Evolutionary conservation across 2,888 invertebrate genomes (phyloP), one percentile per base, ranked within the genome.

Genomic region (Eupithecia exiguata): DNA sequence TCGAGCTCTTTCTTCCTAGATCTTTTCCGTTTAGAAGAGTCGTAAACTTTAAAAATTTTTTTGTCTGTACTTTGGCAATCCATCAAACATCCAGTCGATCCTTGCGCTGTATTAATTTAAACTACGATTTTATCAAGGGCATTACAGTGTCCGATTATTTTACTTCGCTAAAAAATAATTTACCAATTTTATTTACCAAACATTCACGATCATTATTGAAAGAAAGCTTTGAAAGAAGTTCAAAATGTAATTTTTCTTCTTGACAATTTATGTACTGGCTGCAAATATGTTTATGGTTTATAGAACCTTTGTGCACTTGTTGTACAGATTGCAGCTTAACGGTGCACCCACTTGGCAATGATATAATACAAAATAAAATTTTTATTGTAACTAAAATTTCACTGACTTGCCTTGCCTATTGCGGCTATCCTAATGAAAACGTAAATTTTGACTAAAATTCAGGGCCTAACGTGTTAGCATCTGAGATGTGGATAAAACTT

Each of bases 51-150:
- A 74, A 89, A 88, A 78, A 93, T 78, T 89, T 92, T 93, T 86
- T 93, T 93, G 87, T 93, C 93, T 84, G 87, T 88, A 78, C 88
- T 69, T 83, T 92, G 89, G 88, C 91, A 89, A 84, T 93, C 94
- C 94, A 94, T 94, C 84, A 82, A 65, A 65, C 63, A n/a, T 36
- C n/a, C 25, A 25, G 63, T 65, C 63, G 63, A 38, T 65, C 10
- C 38, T 5, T 9, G 63, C 36, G 30, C 63, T 65, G 38, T 36
- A 36, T 65, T 65, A 85, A 75, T 74, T 81, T 82, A 86, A 81
- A 83, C 84, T 85, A 81, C 84, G 82, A 79, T 81, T 81, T 76
- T 85, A 84, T 82, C 78, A 81, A 76, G 83, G 82, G 81, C 86
- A 86, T 84, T 77, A 84, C 82, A 77, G 74, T 76, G 73, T 75